Percentiles rank a stretch among this genome's conserved stretches.
Conservation (phyloP, 2,797 vertebrate genomes). For the Arrhamphus sclerolepis region DNA sequence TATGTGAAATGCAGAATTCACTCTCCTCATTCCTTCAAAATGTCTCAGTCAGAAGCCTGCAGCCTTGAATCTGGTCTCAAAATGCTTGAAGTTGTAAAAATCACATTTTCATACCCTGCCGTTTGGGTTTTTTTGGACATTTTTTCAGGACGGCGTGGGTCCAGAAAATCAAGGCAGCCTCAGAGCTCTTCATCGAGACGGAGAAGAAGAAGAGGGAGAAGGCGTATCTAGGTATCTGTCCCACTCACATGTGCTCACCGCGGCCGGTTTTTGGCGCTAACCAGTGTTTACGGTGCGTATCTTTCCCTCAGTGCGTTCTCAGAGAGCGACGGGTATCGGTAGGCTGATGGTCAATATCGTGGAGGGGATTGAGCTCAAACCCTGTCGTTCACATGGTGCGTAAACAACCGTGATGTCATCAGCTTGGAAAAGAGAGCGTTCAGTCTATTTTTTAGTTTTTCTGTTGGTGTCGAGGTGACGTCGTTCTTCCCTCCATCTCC, state of each 20-base stretch:
- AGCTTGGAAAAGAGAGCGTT: no score
- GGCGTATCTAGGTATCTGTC: conserved; percentile 89
- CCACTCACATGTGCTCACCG: neutral
- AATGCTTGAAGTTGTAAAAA: no score
- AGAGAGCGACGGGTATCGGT: conserved; percentile 96
- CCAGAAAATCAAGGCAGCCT: conserved; percentile 98
- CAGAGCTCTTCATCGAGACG: conserved; percentile 97
- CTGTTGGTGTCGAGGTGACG: neutral
- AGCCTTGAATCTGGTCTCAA: no score
- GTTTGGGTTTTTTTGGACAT: no score
- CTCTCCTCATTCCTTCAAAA: no score
- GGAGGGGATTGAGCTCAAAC: conserved; percentile 96
- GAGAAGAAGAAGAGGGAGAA: conserved; percentile 99
- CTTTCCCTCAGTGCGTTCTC: conserved; percentile 87
- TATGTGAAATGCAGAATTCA: no score
- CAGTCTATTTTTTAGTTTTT: neutral
- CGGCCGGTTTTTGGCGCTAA: neutral
- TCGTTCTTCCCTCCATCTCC: conserved; percentile 11
- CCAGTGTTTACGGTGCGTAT: no score
- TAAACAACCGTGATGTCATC: no score
- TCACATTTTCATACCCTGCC: no score
- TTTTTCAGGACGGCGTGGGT: conserved; percentile 95
- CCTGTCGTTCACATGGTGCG: conserved; percentile 93
- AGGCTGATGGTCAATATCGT: conserved; percentile 98
- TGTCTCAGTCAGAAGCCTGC: no score